A percentile compares a stretch with the other conserved stretches of the same genome.
phyloP scores from a whole-genome alignment of 2,113 vertebrate species.

The Hystrix cristata region DNA sequence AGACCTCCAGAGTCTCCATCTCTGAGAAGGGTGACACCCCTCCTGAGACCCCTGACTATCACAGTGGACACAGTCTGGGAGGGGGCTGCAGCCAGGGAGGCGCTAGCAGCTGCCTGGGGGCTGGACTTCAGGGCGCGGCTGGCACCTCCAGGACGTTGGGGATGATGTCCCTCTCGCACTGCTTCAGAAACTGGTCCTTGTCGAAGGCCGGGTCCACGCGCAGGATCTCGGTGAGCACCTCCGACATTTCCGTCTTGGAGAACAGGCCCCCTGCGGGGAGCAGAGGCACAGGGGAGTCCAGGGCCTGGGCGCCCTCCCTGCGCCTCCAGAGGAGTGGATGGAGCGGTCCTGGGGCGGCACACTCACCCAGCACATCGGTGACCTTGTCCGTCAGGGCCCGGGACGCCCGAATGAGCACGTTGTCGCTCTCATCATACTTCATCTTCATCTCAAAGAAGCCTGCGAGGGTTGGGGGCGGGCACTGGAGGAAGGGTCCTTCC shows the following conservation, averaged over 20 bases:
- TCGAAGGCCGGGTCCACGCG: conserved; percentile 95
- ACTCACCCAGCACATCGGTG: conserved; percentile 94
- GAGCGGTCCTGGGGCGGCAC: background rate
- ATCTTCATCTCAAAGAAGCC: conserved; percentile 99
- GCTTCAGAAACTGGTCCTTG: conserved; percentile 95
- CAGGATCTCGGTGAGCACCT: conserved; percentile 97
- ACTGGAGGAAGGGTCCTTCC: background rate
- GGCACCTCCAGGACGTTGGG: conserved; percentile 97
- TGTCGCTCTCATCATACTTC: conserved; percentile 98
- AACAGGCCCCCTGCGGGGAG: conserved; percentile 94
- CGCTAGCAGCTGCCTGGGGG: background rate
- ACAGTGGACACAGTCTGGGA: background rate
- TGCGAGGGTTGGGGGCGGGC: conserved; percentile 59
- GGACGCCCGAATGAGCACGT: conserved; percentile 94
- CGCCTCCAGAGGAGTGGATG: accelerated
- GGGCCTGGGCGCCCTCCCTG: accelerated
- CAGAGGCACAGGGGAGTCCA: background rate
- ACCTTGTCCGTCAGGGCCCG: conserved; percentile 96
- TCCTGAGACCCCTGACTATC: too few relatives aligned
- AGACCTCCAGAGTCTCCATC: background rate
- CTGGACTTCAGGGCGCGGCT: accelerated
- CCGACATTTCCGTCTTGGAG: conserved; percentile 98
- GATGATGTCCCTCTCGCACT: conserved; percentile 96
- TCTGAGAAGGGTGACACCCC: background rate
- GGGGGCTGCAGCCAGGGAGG: background rate